phyloP scores from a whole-genome alignment of 2,888 invertebrate species.

The Selenia dentaria region DNA sequence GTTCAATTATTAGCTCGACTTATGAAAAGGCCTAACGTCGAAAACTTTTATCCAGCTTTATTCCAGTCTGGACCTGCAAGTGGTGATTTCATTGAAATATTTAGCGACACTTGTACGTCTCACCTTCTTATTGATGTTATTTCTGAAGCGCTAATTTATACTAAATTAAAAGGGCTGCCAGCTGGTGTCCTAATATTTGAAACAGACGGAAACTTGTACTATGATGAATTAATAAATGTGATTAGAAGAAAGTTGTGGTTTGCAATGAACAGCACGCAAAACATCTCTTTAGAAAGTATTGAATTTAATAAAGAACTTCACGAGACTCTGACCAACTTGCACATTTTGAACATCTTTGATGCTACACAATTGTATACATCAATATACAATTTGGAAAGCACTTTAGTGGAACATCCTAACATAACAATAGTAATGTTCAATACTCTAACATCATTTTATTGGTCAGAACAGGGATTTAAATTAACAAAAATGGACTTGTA shows the following conservation, averaged over 20 bases:
- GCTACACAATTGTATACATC: conserved; percentile 66
- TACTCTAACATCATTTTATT: conserved; percentile 78
- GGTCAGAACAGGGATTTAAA: conserved; percentile 77
- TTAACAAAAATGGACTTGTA: conserved; percentile 79
- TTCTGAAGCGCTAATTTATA: conserved; percentile 56
- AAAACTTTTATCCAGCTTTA: conserved; percentile 72
- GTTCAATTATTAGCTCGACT: conserved; percentile 83
- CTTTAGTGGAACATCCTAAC: conserved; percentile 60
- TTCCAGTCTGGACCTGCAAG: conserved; percentile 63
- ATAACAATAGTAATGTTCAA: conserved; percentile 71
- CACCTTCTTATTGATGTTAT: conserved; percentile 63
- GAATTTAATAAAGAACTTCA: conserved; percentile 38
- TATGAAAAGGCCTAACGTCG: conserved; percentile 63
- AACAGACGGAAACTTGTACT: conserved; percentile 70
- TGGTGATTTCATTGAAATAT: conserved; percentile 67
- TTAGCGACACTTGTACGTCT: conserved; percentile 47
- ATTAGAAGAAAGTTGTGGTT: conserved; percentile 38
- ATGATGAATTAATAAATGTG: conserved; percentile 42
- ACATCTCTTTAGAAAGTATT: conserved; percentile 13
- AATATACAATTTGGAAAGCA: conserved; percentile 69
- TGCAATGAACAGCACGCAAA: background rate
- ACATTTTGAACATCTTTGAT: conserved; percentile 66
- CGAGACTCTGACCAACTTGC: conserved; percentile 50
- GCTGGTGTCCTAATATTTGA: conserved; percentile 64
- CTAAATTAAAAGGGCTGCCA: conserved; percentile 48